Evolutionary conservation across 2,797 vertebrate genomes (phyloP), one percentile per base, ranked within the genome.

Genomic region (Sebastes trivittatus): DNA sequence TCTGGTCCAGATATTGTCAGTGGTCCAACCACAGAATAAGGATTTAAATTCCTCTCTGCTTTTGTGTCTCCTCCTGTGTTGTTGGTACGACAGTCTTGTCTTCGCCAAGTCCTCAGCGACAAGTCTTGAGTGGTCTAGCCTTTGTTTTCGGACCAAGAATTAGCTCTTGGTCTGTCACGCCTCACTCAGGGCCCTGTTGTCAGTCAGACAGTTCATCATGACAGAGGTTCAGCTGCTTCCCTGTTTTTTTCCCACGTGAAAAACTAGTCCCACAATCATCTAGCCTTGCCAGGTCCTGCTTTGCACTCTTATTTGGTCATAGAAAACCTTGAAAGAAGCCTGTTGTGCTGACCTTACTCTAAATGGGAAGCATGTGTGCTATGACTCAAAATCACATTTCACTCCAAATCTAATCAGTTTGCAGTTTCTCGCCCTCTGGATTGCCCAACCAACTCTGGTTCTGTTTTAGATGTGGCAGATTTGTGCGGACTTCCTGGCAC

Each of bases 351-450:
- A 87, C 86, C 82, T 66, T 63, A 34, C 36, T 77, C 83, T 77
- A 89, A 94, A 94, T 92, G 86, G 90, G 88, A 94, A 92, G 88
- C 93, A 92, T 92, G 92, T 93, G 93, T 88, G 75, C 85, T 54
- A 61, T 88, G 91, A 92, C 87, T 90, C 83, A 63, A 90, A 93
- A 93, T 92, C 88, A 80, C 88, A 93, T 93, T 92, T 92, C 66
- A 32, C 71, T 83, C 80, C 34, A 91, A 93, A 94, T 94, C 88
- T 58, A 95, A 94, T 93, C 89, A 90, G 82, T 87, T 85, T 61
- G 80, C 75, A 52, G 71, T 83, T 85, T 70, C 69, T 81, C 78
- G 54, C 75, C 63, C 63, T 77, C 72, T 11, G 64, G 32, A 58
- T 89, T 72, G 66, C 74, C 76, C 67, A 9, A 29, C 61, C 29